These are phyloP conservation scores for Brachionus plicatilis DNA, from an alignment of 1,140 invertebrate genomes.

Conservation along the genomic window DNA sequence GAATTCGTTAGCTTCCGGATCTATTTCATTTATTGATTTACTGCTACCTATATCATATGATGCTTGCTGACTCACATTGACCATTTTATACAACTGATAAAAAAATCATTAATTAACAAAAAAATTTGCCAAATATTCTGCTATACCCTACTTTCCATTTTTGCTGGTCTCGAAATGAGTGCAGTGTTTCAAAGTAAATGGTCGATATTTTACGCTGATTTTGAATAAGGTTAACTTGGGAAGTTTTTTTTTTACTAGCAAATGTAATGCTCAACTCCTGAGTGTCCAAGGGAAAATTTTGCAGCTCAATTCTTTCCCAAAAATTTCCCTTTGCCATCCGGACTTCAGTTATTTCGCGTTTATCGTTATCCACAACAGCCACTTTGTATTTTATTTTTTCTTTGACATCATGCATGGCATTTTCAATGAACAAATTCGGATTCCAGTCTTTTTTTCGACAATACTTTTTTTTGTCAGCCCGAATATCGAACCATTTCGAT, in stretches of 20 bases:
- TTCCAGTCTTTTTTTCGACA: not conserved
- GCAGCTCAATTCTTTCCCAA: conserved; percentile 38
- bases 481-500: conserved; percentile 14
- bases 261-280: conserved; percentile 30
- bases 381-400: conserved; percentile 26
- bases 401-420: conserved; percentile 17
- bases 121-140: not conserved
- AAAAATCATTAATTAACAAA: not conserved
- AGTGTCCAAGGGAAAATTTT: conserved; percentile 37
- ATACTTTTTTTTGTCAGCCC: not conserved
- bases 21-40: not conserved
- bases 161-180: conserved; percentile 37
- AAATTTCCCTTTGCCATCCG: conserved; percentile 11
- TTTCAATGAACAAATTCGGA: conserved; percentile 38
- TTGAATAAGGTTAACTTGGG: conserved; percentile 4
- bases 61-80: conserved; percentile 5
- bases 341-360: not conserved
- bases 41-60: not conserved
- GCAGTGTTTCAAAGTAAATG: conserved; percentile 24
- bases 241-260: not conserved
- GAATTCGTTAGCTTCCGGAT: not conserved
- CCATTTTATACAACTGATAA: conserved; percentile 24
- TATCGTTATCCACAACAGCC: not conserved
- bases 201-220: not conserved
- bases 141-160: conserved; percentile 13